Evolutionary conservation across 2,888 invertebrate genomes (phyloP), one percentile per base, ranked within the genome.

Genomic region (Polyommatus icarus): DNA sequence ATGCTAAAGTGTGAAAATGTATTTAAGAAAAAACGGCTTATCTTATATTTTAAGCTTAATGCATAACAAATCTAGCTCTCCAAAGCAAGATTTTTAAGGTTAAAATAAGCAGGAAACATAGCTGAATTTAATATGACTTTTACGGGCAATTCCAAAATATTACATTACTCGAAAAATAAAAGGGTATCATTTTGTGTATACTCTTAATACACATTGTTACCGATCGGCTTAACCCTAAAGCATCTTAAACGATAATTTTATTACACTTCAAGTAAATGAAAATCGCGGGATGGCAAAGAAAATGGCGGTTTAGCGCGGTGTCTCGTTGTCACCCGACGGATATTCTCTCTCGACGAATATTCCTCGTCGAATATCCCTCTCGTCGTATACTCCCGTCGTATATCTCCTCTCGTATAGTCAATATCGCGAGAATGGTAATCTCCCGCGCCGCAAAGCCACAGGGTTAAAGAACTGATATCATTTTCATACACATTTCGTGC

Each of bases 401-500:
- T 77, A 77, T 77, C 71, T n/a, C 54, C 36, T 77, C 50, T 29
- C 29, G 50, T 32, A 71, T 77, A 29, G 77, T 61, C 77, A 77
- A 77, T 77, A 77, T 77, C 77, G 71, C 50, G 71, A 32, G 46
- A 50, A 54, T 32, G 77, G 71, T 77, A 77, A 77, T 77, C 71
- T 32, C 32, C 18, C 77, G 71, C 71, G 18, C 12, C 46, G 54
- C n/a, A 54, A 40, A 76, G 67, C 76, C 59, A 36, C 24, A 71
- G 61, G 24, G 61, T 40, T 67, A 67, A 76, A 15, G 46, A 67
- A 61, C 18, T 29, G 67, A 67, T 50, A 40, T 67, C 67, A 76
- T 61, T 50, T 59, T 57, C 76, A 32, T 76, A 76, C 32, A 36
- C 59, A 20, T 61, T 61, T 50, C 5, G n/a, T 15, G 73, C 15